Percentiles rank a stretch among this genome's conserved stretches.
Conservation (phyloP, 2,113 vertebrate genomes). For the Chloebia gouldiae region DNA sequence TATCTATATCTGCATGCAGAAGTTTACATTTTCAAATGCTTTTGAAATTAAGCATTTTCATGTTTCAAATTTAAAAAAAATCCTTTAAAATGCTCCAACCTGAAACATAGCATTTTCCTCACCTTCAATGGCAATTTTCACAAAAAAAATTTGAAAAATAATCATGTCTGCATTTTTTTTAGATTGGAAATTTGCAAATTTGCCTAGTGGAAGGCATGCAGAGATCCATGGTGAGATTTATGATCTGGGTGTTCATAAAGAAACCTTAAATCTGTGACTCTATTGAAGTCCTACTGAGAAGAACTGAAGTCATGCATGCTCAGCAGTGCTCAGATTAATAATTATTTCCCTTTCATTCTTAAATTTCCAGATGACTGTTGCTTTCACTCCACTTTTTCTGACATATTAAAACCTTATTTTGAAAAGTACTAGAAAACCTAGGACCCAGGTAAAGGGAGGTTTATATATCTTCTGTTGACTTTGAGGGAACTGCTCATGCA, state of each 20-base stretch:
- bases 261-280: constrained; percentile 3
- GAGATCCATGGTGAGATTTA: constrained; percentile 17
- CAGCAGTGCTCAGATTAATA: background rate
- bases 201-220: background rate
- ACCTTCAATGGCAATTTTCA: background rate
- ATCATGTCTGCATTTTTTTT: background rate
- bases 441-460: background rate
- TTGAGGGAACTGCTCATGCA: background rate
- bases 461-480: background rate
- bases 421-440: background rate
- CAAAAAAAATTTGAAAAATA: background rate
- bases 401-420: background rate
- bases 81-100: background rate
- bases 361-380: background rate
- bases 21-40: background rate
- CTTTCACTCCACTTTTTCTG: background rate
- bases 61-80: background rate
- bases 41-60: background rate
- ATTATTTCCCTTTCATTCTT: constrained; percentile 9
- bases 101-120: background rate
- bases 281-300: background rate
- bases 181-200: background rate
- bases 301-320: background rate
- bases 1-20: background rate
- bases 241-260: background rate